Percentiles rank a stretch among this genome's conserved stretches.
phyloP scores from a whole-genome alignment of 2,888 invertebrate species.

The Hoplodrina ambigua region DNA sequence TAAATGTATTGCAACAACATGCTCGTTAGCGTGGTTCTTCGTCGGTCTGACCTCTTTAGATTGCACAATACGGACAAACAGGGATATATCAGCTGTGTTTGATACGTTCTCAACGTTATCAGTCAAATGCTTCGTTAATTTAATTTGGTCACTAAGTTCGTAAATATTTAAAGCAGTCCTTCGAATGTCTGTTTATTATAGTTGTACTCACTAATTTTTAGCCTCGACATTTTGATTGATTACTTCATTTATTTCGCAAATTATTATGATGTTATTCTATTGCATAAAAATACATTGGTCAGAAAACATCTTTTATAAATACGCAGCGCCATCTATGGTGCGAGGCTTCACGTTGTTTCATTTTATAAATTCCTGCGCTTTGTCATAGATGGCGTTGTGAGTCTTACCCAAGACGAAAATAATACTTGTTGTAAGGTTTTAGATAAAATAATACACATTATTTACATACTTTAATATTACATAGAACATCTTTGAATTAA shows the following conservation, averaged over 20 bases:
- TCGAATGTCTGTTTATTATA: neutral
- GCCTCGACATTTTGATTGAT: neutral
- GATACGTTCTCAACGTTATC: conserved; percentile 30
- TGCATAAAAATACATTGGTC: neutral
- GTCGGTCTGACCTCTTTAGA: conserved; percentile 51
- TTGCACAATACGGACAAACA: conserved; percentile 42
- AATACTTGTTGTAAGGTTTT: neutral
- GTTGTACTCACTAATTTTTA: conserved; percentile 5
- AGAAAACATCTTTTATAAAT: neutral
- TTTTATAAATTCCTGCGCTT: neutral
- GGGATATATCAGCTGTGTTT: conserved; percentile 14
- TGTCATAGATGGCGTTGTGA: conserved; percentile 56
- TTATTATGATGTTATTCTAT: conserved; percentile 6
- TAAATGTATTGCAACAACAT: conserved; percentile 10
- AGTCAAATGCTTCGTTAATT: conserved; percentile 22
- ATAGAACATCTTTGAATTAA: conserved; percentile 83
- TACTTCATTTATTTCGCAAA: conserved; percentile 20
- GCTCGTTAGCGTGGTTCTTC: conserved; percentile 4
- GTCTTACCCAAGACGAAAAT: conserved; percentile 7
- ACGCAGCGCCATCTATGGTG: conserved; percentile 54
- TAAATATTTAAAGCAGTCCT: conserved; percentile 1
- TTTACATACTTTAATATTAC: conserved; percentile 79
- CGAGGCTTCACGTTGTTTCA: neutral
- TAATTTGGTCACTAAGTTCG: conserved; percentile 23
- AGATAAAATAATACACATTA: conserved; percentile 46